Base-by-base conservation (phyloP, 2,888 invertebrate species). In the Sminthurides aquaticus region DNA sequence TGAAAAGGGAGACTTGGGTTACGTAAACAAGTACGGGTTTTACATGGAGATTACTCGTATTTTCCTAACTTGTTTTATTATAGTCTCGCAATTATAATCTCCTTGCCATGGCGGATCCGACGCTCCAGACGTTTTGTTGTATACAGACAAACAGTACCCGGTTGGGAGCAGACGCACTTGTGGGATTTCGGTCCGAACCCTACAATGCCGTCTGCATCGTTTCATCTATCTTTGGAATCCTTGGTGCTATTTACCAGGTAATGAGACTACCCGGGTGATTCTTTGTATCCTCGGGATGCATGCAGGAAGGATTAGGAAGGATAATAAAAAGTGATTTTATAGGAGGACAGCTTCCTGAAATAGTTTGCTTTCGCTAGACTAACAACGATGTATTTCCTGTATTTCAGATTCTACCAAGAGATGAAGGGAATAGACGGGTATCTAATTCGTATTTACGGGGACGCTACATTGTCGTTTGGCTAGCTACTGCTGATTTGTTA, bases 81-180 rank as follows among this genome's bases (percentile, higher is more conserved):
- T 11, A 34, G 43, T 34, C 8, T 15, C 43, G 43, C 8, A 11
- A 15, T 11, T 11, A 34, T 34, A 5, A 11, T 11, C 5, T 5
- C 52, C 52, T 5, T 15, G 48, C 22, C 62, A 88, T 88, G 90
- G 88, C 89, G 43, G 90, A 90, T 79, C 90, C 90, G 62, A 89
- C 89, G 49, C 87, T 90, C 75, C 90, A 90, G 81, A 89, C 89
- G 18, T 88, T 89, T 77, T 87, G 87, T 78, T 90, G 90, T 76
- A 87, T 87, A 76, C 85, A 86, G 73, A 83, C 84, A 20, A 85
- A 85, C 75, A 82, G 82, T 66, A 83, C 84, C 68, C 85, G 86
- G 75, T 82, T 85, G 76, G 84, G 86, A 26, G 80, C 86, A 8
- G 81, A 81, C 75, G 83, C 87, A 66, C 86, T 88, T 84, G 80